Percentiles rank a stretch among this genome's conserved stretches.
Evolutionary conservation across 2,888 invertebrate genomes (phyloP).

Genomic region (Macrophya alboannulata): DNA sequence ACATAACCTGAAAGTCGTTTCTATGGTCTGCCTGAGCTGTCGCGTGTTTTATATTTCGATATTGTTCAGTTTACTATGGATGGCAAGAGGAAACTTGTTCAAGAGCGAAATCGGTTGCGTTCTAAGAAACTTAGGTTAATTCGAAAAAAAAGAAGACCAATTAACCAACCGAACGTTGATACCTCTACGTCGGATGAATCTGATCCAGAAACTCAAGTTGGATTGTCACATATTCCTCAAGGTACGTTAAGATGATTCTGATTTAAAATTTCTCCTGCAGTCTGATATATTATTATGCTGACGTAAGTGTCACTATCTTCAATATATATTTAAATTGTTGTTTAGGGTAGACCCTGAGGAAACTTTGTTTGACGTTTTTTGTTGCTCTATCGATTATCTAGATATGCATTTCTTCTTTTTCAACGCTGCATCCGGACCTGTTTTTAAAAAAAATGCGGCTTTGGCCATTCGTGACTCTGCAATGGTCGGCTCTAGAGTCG

Average conservation of each 20-base stretch:
- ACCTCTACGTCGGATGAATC: slow-evolving; percentile 31
- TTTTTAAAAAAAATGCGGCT: too few species aligned
- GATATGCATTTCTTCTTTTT: neutral
- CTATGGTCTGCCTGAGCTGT: too few species aligned
- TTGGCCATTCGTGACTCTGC: neutral
- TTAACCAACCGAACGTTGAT: neutral
- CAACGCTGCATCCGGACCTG: too few species aligned
- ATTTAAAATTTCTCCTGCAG: slow-evolving; percentile 13
- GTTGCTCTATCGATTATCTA: neutral
- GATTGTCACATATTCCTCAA: slow-evolving; percentile 8
- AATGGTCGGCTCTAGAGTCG: neutral
- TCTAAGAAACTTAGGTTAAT: slow-evolving; percentile 19
- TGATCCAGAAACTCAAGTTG: slow-evolving; percentile 7
- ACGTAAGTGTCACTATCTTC: slow-evolving; percentile 5
- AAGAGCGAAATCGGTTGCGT: slow-evolving; percentile 12
- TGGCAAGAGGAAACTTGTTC: slow-evolving; percentile 26
- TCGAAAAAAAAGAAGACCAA: neutral
- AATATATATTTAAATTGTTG: neutral
- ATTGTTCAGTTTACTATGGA: neutral
- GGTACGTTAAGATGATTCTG: slow-evolving; percentile 11
- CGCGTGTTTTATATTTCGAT: slow-evolving; percentile 6
- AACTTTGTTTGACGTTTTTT: neutral
- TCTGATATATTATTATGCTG: slow-evolving; percentile 7
- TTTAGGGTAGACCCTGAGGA: neutral
- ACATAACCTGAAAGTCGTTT: slow-evolving; percentile 31